Evolutionary conservation across 2,113 vertebrate genomes (phyloP), one percentile per base, ranked within the genome.

Genomic region (Nesoenas mayeri): DNA sequence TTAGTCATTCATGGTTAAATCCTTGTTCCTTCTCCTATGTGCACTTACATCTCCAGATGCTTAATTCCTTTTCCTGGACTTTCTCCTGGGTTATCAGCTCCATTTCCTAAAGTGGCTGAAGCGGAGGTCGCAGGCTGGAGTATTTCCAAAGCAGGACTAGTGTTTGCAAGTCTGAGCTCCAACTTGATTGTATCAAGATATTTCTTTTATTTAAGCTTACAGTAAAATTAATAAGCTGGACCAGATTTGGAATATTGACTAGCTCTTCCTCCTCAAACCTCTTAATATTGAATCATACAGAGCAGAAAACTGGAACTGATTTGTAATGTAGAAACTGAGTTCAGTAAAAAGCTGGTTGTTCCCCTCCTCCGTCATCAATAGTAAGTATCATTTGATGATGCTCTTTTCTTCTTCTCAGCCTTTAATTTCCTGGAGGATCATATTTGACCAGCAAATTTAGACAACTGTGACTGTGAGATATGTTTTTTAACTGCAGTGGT

Each of bases 41-140:
- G 29, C 3, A 18, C 47, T 61, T 28, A 54, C 38, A 38, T 58
- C 67, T 70, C 25, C 60, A 83, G 64, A 77, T 79, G 10, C 10
- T 83, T 88, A 31, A 86, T 86, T 94, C 60, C 42, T 83, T 95
- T 94, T 79, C 60, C 80, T 86, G 72, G 36, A 40, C 75, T 83
- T 70, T 67, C 13, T 88, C 20, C 72, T 88, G 21, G 20, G 31
- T 94, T 95, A 83, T 83, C 79, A 86, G 36, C 38, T 77, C 36
- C 11, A 4, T 91, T 88, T 96, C 82, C 64, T 89, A 14, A 91
- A 73, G 60, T 64, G 54, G 40, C 81, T 89, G 64, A 84, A 67
- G 34, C 60, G 83, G 71, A 95, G 38, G 36, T 83, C 65, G 83
- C 20, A 48, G 32, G 56, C 42, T 70, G 47, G 64, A 85, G 21